Evolutionary conservation across 2,797 vertebrate species (phyloP), one percentile per base, ranked within the genome.

Genomic region (Myripristis murdjan): DNA sequence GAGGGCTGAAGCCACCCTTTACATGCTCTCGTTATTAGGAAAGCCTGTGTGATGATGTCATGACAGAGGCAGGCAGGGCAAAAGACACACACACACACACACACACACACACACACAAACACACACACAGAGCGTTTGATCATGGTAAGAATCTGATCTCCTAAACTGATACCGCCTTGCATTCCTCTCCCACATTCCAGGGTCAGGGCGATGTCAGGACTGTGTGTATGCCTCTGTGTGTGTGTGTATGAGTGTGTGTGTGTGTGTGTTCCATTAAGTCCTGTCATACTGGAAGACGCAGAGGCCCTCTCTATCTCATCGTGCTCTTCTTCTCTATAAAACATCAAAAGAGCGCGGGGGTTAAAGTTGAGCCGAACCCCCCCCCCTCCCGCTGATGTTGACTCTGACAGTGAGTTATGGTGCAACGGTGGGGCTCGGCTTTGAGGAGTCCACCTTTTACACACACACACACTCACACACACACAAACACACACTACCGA

Each of bases 141-240:
- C 84, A 75, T 61, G 64, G 86, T 64, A 85, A 90, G 85, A 91
- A 91, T 89, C 89, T 89, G 91, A 93, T 92, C 91, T 89, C 73
- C 75, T 64, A 72, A 81, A 91, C 85, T 89, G 91, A 93, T 93
- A 92, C 86, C 18, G 86, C 75, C 81, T 72, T 43, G 77, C 90
- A 93, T 92, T 91, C 92, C 89, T 91, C 82, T 87, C 62, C 85
- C 61, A 80, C 92, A 92, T 93, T 91, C 91, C 91, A 91, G 90
- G 91, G 92, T 91, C 89, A 90, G 79, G 81, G 75, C 58, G 80
- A 87, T 91, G 91, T 91, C 90, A 86, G 74, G 81, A 81, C 72
- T 53, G 60, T 79, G 72, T 83, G 74, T 63, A 62, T 60, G 65
- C 67, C 67, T 62, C 57, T 62, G 69, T 56, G 64, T 69, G 64